Base-by-base conservation (phyloP, 1,140 invertebrate genomes). In the Copidosoma floridanum region DNA sequence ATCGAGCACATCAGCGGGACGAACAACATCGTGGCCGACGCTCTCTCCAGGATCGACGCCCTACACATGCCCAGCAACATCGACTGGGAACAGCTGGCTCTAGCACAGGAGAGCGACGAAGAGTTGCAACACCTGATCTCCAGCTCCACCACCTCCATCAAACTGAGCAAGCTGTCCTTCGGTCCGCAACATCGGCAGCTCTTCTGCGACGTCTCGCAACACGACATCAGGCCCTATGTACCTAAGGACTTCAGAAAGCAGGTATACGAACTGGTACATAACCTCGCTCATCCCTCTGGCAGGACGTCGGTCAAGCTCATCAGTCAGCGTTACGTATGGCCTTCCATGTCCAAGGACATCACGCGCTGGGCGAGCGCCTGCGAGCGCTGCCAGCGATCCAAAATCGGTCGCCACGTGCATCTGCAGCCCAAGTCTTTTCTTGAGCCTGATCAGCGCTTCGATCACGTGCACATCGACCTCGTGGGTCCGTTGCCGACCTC, bases 381-480 rank as follows among this genome's bases (percentile, higher is more conserved):
- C 32, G 10, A 71, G 1, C 20, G 46, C 3, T 75, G 71, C 40
- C 71, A 74, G 48, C n/a, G 41, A 20, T 23, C 63, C 8, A 76
- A 76, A 64, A 56, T 74, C 3, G 16, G 47, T 5, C 53, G 69
- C 12, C 69, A 73, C 53, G 65, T 55, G 10, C 26, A 26, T 23
- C 23, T 18, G 0, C 3, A 21, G 4, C 56, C 52, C 5, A 20
- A 23, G 1, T 23, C 46, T 2, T 57, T 65, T 29, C 16, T 3
- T 2, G 48, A 51, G 2, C 63, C 66, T 7, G 40, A 51, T 1
- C 23, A 44, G 1, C 37, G 75, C 0, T 82, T 83, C 52, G 40
- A 65, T 2, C 74, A 81, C 54, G 63, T 84, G 0, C 77, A 85
- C 64, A 60, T 84, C 0, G 83, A 85, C 66, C 68, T 85, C 1